Percentiles rank a stretch among this genome's conserved stretches.
Evolutionary conservation across 2,888 invertebrate species (phyloP).

Genomic region (Eudasyphora cyanicolor): DNA sequence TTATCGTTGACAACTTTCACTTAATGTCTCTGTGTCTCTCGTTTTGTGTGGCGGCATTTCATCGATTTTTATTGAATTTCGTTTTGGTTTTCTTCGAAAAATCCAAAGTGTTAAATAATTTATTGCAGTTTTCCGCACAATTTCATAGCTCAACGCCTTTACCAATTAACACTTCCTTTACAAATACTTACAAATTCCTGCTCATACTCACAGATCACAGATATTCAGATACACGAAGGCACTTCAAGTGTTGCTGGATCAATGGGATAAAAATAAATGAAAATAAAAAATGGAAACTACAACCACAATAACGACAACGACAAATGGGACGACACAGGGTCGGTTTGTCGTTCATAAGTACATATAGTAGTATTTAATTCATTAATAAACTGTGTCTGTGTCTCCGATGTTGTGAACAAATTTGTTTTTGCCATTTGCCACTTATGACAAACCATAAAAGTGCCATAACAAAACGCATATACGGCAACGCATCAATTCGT

Average conservation of each 20-base stretch:
- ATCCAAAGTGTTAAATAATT: conserved; percentile 15
- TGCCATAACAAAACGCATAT: conserved; percentile 7
- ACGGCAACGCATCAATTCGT: not conserved
- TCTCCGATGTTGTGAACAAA: conserved; percentile 18
- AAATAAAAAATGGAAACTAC: not conserved
- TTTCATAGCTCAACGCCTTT: conserved; percentile 57
- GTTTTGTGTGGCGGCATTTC: not conserved
- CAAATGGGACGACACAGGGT: not conserved
- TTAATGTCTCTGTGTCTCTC: not conserved
- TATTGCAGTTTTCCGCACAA: conserved; percentile 23
- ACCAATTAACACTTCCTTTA: conserved; percentile 59
- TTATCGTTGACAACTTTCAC: not conserved
- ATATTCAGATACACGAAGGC: not conserved
- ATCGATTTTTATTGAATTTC: not conserved
- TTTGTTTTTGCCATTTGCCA: conserved; percentile 28
- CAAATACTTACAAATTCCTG: too few relatives aligned
- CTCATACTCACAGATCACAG: not conserved
- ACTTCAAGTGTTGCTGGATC: not conserved
- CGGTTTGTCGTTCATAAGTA: not conserved
- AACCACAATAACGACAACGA: too few relatives aligned
- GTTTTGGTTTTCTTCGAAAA: not conserved
- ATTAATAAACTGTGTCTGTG: not conserved
- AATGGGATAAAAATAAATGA: conserved; percentile 6
- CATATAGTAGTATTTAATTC: conserved; percentile 9
- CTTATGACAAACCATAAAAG: conserved; percentile 32